Base-by-base conservation (phyloP, 2,888 invertebrate species). In the Acrobasis consociella region DNA sequence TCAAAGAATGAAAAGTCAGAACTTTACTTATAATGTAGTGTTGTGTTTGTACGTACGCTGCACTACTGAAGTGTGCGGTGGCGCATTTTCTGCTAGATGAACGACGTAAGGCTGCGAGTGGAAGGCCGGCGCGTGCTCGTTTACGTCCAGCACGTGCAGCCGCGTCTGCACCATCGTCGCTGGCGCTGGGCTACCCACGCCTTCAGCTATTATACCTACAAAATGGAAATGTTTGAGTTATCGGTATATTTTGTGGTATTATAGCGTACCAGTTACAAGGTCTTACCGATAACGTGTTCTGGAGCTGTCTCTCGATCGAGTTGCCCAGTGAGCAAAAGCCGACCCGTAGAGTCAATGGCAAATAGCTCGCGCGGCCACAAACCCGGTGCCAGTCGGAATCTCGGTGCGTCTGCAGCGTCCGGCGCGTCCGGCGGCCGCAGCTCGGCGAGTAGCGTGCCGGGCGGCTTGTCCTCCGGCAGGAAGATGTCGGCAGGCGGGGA, bases 121-220 rank as follows among this genome's bases (percentile, higher is more conserved):
- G 85, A 98, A 98, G 70, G 94, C 93, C 0, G 98, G 98, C 60
- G 95, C 94, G 85, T 98, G 97, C 85, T 98, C 98, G 86, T 99
- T 98, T 70, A 96, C 96, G 84, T 98, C 98, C 67, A 96, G 93
- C 64, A 98, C 96, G 86, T 96, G 95, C 63, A 98, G 91, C 7
- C 94, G 93, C 65, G 98, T 95, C 85, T 95, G 94, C 16, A 95
- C 94, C 71, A 96, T 90, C 10, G 95, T 94, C 17, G 95, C 96
- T 2, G 96, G 96, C 80, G 96, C 81, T 49, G 85, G 82, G 67
- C 81, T 76, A 66, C 82, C 87, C 39, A 69, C 56, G 64, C 81
- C 84, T 70, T 87, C 90, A 65, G 83, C 89, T 49, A 91, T 82
- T 22, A 91, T 77, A 2, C 89, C 89, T 87, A 72, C 60, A 15